A percentile compares a stretch with the other conserved stretches of the same genome.
Evolutionary conservation across 2,888 invertebrate species (phyloP).

Genomic region (Dastarcus helophoroides): DNA sequence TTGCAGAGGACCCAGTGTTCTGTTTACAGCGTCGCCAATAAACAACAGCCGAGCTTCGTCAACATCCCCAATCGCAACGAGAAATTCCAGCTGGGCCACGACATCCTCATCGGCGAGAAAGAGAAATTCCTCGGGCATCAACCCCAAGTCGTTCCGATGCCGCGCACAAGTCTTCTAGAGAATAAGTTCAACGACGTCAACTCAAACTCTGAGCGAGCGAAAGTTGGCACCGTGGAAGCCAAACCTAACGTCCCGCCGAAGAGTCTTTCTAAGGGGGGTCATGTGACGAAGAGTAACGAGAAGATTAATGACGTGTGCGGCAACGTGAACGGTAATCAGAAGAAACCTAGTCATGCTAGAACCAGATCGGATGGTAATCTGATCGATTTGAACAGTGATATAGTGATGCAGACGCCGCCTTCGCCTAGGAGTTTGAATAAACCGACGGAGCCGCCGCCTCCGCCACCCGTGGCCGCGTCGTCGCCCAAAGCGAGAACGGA

Average conservation of each 20-base stretch:
- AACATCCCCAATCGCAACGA: constrained; percentile 27
- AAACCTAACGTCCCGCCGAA: constrained; percentile 14
- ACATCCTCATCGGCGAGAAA: constrained; percentile 34
- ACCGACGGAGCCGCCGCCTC: constrained; percentile 37
- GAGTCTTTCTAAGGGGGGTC: constrained; percentile 11
- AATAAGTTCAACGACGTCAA: constrained; percentile 17
- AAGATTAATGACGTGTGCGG: constrained; percentile 20
- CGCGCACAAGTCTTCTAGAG: constrained; percentile 20
- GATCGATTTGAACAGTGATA: constrained; percentile 24
- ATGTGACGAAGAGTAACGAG: constrained; percentile 19
- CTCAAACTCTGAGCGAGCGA: constrained; percentile 1
- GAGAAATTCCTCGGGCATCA: constrained; percentile 33
- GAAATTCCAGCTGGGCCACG: constrained; percentile 30
- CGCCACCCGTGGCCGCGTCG: constrained; percentile 32
- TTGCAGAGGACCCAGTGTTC: constrained; percentile 53
- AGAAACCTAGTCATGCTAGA: constrained; percentile 32
- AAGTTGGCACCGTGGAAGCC: not conserved
- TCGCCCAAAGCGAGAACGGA: constrained; percentile 14
- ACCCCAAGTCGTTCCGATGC: constrained; percentile 14
- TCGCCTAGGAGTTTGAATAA: constrained; percentile 32
- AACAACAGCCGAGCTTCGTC: constrained; percentile 55
- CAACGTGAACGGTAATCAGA: constrained; percentile 25
- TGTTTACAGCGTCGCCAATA: constrained; percentile 56
- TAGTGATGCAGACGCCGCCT: constrained; percentile 24
- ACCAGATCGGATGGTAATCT: constrained; percentile 38